Evolutionary conservation across 2,113 vertebrate species (phyloP), one percentile per base, ranked within the genome.

Genomic region (Ictidomys tridecemlineatus): DNA sequence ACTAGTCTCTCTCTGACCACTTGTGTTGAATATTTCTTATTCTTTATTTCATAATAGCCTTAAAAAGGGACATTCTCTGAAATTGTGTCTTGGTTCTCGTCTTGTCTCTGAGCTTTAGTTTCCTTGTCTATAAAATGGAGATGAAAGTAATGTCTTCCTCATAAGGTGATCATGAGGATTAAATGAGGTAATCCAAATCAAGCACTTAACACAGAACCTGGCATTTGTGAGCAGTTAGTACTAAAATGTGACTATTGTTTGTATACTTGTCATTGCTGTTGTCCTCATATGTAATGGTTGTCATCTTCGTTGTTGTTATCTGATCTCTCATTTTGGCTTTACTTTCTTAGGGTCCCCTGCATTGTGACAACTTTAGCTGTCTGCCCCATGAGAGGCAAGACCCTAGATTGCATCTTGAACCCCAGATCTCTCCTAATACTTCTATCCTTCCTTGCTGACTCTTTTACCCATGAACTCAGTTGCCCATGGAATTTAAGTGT

Each of bases 181-280:
- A 56, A 42, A 6, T 39, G n/a, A 88, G 45, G 8, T n/a, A n/a
- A 58, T 72, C 14, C 42, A 51, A 63, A 42, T 17, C 26, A 24
- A 12, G 30, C 13, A 4, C 53, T 42, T 20, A 8, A 8, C 34
- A 42, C 32, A 8, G 2, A 1, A 67, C 63, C 42, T 58, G 69
- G 24, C 20, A 0, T 17, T 28, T n/a, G 18, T 13, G 2, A 56
- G 22, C 16, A n/a, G 4, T 76, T 53, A 10, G 5, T 12, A 45
- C 45, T 9, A 17, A 32, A 67, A 72, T 67, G 39, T 48, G 42
- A 14, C 69, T 37, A 1, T 18, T 51, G 16, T 2, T 16, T 88
- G 4, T 0, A 0, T 37, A 0, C 30, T 12, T 18, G 18, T 76
- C 13, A 32, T 63, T n/a, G 32, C 77, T 14, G 1, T 18, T 4